Evolutionary conservation across 2,888 invertebrate species (phyloP).

Genomic region (Acheta domesticus): DNA sequence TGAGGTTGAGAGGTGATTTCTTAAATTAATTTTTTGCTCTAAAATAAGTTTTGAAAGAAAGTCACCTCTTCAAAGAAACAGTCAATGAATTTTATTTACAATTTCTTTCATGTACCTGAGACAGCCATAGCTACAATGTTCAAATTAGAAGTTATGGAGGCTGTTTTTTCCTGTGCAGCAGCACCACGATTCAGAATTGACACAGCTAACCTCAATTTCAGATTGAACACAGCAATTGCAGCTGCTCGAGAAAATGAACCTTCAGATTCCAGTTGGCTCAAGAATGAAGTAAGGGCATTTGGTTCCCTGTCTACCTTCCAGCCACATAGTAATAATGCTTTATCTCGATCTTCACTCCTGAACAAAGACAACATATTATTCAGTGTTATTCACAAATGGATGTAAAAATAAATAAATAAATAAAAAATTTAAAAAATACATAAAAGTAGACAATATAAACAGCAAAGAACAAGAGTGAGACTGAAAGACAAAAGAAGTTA

Average conservation of each 20-base stretch:
- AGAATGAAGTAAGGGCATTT: conserved; percentile 51
- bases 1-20: too few relatives aligned
- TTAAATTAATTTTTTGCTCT: too few relatives aligned
- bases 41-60: too few relatives aligned
- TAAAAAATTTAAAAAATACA: too few relatives aligned
- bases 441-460: too few relatives aligned
- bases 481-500: too few relatives aligned
- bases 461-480: too few relatives aligned
- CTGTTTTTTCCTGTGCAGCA: conserved; percentile 42
- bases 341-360: conserved; percentile 71
- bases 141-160: conserved; percentile 47
- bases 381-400: not conserved
- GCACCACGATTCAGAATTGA: conserved; percentile 78
- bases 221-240: conserved; percentile 85
- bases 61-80: too few relatives aligned
- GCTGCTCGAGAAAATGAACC: conserved; percentile 79
- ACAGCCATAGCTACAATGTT: conserved; percentile 75
- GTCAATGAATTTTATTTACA: too few relatives aligned
- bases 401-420: not conserved
- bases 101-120: conserved; percentile 49
- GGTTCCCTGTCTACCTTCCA: conserved; percentile 80
- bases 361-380: conserved; percentile 28
- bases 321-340: conserved; percentile 81
- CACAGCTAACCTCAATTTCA: conserved; percentile 78
- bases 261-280: conserved; percentile 66